A percentile compares a stretch with the other conserved stretches of the same genome.
phyloP scores from a whole-genome alignment of 2,113 vertebrate species.

The Tyto alba region DNA sequence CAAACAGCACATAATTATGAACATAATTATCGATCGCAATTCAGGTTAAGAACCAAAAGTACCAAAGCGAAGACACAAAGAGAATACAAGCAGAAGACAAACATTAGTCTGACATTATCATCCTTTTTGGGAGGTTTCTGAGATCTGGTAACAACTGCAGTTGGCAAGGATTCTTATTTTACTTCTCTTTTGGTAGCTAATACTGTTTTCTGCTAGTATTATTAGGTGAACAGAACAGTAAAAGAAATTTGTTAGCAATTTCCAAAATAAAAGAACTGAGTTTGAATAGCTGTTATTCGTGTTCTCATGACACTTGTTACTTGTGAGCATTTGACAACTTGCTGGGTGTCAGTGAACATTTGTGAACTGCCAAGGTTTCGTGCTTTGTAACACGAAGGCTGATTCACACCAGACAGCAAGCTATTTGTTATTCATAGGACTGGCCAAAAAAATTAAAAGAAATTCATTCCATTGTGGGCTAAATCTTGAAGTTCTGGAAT shows the following conservation, averaged over 20 bases:
- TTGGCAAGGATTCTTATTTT: not conserved
- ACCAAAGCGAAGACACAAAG: not conserved
- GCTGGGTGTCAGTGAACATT: not conserved
- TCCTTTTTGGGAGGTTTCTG: not conserved
- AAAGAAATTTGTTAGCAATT: not conserved
- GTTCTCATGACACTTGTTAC: not conserved
- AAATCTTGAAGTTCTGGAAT: not conserved
- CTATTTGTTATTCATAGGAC: not conserved
- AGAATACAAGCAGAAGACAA: not conserved
- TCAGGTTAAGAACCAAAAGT: not conserved
- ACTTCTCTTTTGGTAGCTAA: not conserved
- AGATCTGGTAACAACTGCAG: not conserved
- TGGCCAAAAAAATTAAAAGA: conserved; percentile 6
- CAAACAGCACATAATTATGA: not conserved
- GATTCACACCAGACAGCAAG: not conserved
- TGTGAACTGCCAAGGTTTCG: not conserved
- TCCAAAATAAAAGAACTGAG: not conserved
- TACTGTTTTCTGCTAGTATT: no score
- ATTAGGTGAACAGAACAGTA: not conserved
- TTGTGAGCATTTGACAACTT: not conserved
- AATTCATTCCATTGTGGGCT: not conserved
- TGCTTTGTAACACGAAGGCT: not conserved
- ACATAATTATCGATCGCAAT: not conserved
- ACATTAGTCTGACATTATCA: not conserved
- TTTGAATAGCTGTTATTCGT: not conserved